phyloP scores from a whole-genome alignment of 2,797 vertebrate genomes.

The Kryptolebias ocellatus region DNA sequence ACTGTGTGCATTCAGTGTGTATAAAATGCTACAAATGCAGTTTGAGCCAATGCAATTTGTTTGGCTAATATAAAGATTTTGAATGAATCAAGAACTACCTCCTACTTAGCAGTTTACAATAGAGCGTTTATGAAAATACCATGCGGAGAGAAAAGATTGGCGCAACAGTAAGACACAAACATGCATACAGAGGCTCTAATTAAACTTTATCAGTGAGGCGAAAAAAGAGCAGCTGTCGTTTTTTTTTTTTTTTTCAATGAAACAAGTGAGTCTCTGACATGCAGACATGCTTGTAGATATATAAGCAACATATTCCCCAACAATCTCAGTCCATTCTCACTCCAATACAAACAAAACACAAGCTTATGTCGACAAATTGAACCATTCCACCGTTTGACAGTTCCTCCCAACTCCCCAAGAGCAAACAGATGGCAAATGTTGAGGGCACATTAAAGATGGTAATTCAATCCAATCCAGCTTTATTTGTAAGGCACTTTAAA shows the following conservation, averaged over 20 bases:
- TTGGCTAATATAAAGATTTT: slow-evolving; percentile 12
- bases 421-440: slow-evolving; percentile 68
- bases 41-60: not conserved
- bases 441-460: slow-evolving; percentile 47
- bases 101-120: slow-evolving; percentile 31
- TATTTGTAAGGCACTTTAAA: too few relatives aligned
- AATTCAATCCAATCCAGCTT: not conserved
- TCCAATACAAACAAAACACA: slow-evolving; percentile 45
- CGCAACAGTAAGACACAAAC: slow-evolving; percentile 21
- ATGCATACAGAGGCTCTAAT: slow-evolving; percentile 54
- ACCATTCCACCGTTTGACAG: slow-evolving; percentile 45
- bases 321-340: slow-evolving; percentile 2
- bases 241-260: slow-evolving; percentile 50
- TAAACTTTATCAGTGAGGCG: slow-evolving; percentile 75
- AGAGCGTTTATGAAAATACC: slow-evolving; percentile 52
- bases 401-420: slow-evolving; percentile 48
- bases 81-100: slow-evolving; percentile 21
- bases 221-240: slow-evolving; percentile 74
- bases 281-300: slow-evolving; percentile 37
- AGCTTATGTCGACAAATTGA: slow-evolving; percentile 48
- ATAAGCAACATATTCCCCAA: slow-evolving; percentile 35
- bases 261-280: slow-evolving; percentile 39
- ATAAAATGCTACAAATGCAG: not conserved
- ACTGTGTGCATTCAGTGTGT: not conserved
- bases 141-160: slow-evolving; percentile 43